A percentile compares a stretch with the other conserved stretches of the same genome.
Evolutionary conservation across 1,140 invertebrate species (phyloP).

Genomic region (Mercenaria mercenaria): DNA sequence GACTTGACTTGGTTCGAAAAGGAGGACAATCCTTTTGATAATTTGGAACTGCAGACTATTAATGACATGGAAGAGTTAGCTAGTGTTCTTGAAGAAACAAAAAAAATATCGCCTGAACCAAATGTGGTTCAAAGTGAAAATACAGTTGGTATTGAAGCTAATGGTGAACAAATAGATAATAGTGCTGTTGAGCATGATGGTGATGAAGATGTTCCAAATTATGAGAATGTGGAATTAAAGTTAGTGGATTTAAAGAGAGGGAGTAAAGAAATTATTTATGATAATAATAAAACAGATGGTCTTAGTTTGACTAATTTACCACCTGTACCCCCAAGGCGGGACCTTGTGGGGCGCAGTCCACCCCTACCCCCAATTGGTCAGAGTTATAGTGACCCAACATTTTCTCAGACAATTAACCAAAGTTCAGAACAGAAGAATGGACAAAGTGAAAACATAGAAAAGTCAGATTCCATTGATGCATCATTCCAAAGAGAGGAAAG

Average conservation of each 20-base stretch:
- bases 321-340: constrained; percentile 48
- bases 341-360: constrained; percentile 11
- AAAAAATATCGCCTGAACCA: constrained; percentile 26
- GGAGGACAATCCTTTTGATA: constrained; percentile 79
- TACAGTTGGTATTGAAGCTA: not conserved
- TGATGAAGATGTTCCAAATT: constrained; percentile 7
- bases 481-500: constrained; percentile 17
- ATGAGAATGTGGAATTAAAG: constrained; percentile 62
- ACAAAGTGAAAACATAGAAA: not conserved
- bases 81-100: constrained; percentile 63
- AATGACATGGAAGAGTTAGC: constrained; percentile 79
- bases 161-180: not conserved
- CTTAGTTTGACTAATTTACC: constrained; percentile 5
- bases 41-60: constrained; percentile 77
- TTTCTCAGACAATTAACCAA: not conserved
- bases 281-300: not conserved
- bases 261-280: not conserved
- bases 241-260: constrained; percentile 14
- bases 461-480: not conserved
- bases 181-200: not conserved
- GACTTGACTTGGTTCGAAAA: constrained; percentile 79
- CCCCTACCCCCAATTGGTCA: constrained; percentile 57
- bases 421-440: not conserved
- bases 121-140: not conserved
- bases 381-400: constrained; percentile 10